These are phyloP conservation scores for Drosophila tropicalis DNA, from an alignment of 1,140 invertebrate species.

Conservation along the genomic window DNA sequence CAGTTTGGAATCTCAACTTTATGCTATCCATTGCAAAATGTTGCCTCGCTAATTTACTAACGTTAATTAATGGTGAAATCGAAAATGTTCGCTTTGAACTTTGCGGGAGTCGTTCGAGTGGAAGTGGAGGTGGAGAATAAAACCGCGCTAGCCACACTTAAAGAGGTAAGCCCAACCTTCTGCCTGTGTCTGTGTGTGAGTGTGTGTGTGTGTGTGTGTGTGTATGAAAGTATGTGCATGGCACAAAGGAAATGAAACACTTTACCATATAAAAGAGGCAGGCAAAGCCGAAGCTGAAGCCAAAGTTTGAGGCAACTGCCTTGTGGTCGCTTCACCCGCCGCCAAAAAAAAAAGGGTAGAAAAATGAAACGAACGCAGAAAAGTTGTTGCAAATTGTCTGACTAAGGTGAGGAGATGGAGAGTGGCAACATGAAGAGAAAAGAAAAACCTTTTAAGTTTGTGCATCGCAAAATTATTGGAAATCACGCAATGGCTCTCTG, in stretches of 20 bases:
- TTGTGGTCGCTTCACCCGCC: constrained; percentile 24
- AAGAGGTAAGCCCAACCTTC: constrained; percentile 22
- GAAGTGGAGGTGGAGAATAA: constrained; percentile 21
- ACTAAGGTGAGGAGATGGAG: neutral
- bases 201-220: constrained; percentile 11
- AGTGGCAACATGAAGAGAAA: neutral
- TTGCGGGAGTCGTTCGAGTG: constrained; percentile 42
- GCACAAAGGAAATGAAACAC: constrained; percentile 75
- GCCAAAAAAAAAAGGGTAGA: neutral
- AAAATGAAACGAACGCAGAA: constrained; percentile 7
- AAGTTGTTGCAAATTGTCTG: constrained; percentile 62
- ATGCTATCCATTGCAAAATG: constrained; percentile 31
- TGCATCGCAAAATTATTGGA: constrained; percentile 24
- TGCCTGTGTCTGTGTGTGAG: neutral
- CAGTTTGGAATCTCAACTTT: constrained; percentile 2
- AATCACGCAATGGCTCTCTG: constrained; percentile 42
- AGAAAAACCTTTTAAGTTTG: constrained; percentile 53
- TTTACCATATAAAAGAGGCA: constrained; percentile 36
- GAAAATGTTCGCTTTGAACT: constrained; percentile 75
- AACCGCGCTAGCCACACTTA: constrained; percentile 62
- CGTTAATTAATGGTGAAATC: constrained; percentile 78
- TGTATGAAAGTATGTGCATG: constrained; percentile 10
- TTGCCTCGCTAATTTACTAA: constrained; percentile 70
- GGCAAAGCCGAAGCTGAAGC: constrained; percentile 7
- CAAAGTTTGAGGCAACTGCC: constrained; percentile 39